Evolutionary conservation across 2,797 vertebrate species (phyloP).

Genomic region (Bovichtus diacanthus): DNA sequence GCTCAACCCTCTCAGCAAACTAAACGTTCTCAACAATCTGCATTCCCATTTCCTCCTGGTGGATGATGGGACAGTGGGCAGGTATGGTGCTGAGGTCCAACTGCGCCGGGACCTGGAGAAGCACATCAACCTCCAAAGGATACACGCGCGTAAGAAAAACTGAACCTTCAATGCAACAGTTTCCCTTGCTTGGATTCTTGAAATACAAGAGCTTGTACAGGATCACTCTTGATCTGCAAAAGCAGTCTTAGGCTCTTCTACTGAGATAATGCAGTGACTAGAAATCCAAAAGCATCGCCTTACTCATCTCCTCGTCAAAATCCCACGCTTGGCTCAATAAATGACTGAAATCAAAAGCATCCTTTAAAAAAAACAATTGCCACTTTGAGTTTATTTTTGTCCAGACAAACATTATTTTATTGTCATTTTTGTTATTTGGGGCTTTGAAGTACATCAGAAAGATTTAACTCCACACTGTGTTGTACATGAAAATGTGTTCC

Average conservation of each 20-base stretch:
- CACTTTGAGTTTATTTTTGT: not conserved
- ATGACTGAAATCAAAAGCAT: not conserved
- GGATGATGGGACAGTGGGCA: constrained; percentile 98
- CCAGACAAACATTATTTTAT: not conserved
- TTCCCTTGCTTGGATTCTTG: not conserved
- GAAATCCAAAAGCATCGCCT: not conserved
- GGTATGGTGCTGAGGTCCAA: constrained; percentile 95
- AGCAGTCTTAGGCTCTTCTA: not conserved
- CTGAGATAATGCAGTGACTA: not conserved
- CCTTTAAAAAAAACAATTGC: not conserved
- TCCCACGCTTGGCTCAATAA: not conserved
- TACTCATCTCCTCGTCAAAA: not conserved
- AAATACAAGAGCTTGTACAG: not conserved
- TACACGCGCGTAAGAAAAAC: constrained; percentile 93
- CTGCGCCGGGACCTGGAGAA: constrained; percentile 96
- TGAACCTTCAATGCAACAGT: not conserved
- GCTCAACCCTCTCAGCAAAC: constrained; percentile 97
- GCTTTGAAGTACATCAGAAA: not conserved
- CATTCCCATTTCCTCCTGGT: constrained; percentile 99
- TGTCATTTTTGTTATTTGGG: not conserved
- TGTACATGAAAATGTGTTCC: not conserved
- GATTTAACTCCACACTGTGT: not conserved
- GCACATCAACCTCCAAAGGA: constrained; percentile 96
- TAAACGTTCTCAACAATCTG: constrained; percentile 97
- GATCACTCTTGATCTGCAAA: not conserved